These are phyloP conservation scores for Lithobius niger DNA, from an alignment of 1,140 invertebrate species.

Conservation along the genomic window DNA sequence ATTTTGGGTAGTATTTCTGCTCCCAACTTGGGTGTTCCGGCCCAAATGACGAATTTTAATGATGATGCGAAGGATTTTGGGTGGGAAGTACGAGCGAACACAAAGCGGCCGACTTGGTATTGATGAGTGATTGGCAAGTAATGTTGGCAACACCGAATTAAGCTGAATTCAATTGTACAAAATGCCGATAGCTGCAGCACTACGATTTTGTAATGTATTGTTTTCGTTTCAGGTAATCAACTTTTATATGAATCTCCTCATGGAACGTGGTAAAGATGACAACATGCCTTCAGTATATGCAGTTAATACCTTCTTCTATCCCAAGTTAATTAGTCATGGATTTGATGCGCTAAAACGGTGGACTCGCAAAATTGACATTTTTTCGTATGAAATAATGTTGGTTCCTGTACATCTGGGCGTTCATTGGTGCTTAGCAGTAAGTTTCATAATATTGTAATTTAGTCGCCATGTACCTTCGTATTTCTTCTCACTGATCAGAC, in stretches of 20 bases:
- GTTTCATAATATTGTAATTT: slow-evolving; percentile 11
- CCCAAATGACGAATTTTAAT: too few relatives aligned
- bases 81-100: too few relatives aligned
- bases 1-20: too few relatives aligned
- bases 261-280: slow-evolving; percentile 46
- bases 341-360: slow-evolving; percentile 62
- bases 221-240: slow-evolving; percentile 55
- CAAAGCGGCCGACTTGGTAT: too few relatives aligned
- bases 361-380: slow-evolving; percentile 84
- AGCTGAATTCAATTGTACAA: too few relatives aligned
- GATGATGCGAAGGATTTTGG: too few relatives aligned
- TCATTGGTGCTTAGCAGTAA: slow-evolving; percentile 86
- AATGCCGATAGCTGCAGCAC: too few relatives aligned
- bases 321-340: slow-evolving; percentile 60
- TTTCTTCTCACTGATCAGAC: too few relatives aligned
- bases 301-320: slow-evolving; percentile 94
- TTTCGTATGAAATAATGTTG: slow-evolving; percentile 63
- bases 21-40: too few relatives aligned
- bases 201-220: slow-evolving; percentile 13
- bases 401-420: slow-evolving; percentile 86
- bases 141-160: too few relatives aligned
- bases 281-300: slow-evolving; percentile 58
- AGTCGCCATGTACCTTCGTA: too few relatives aligned
- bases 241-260: slow-evolving; percentile 79
- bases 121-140: too few relatives aligned